Evolutionary conservation across 1,140 invertebrate species (phyloP), one percentile per base, ranked within the genome.

Genomic region (Bombus waltoni): DNA sequence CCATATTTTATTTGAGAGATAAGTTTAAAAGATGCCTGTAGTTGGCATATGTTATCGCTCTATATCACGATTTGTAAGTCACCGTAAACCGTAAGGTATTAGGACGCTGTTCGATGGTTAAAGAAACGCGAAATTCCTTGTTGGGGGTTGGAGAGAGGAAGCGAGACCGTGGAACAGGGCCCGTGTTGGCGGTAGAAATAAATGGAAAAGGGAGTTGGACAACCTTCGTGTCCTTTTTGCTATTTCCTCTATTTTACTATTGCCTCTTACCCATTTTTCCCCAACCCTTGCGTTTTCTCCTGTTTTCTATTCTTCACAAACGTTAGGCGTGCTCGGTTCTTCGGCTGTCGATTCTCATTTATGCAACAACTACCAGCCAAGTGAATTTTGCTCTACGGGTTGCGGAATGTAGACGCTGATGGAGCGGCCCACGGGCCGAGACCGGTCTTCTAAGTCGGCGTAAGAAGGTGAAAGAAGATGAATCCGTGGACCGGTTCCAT

Each of bases 51-150:
- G 83, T 79, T 47, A 53, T 79, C 75, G 66, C 57, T 53, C 25
- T 84, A 72, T 70, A 47, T 70, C 40, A 79, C 65, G 2, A 73
- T 68, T 32, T 65, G 32, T 35, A 5, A 5, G 18, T 22, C 47
- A 53, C 18, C 47, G 47, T 53, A 53, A 53, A 53, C 18, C 47
- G 47, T 53, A 25, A 38, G 59, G 70, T 53, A 71, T 70, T 70
- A 76, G 85, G 81, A 76, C 88, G 88, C 84, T 42, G 84, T 92
- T 91, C 87, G 85, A 79, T 87, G 89, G 87, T 89, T 87, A 65
- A 90, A 93, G 92, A 94, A 94, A 94, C 92, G 93, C 90, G 90
- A 92, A 94, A 93, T 94, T 94, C 92, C 91, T 89, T 83, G 87
- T 87, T 89, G n/a, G 15, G 25, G 10, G 3, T n/a, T 81, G 76